Base-by-base conservation (phyloP, 2,797 vertebrate species). In the Tenualosa ilisha region DNA sequence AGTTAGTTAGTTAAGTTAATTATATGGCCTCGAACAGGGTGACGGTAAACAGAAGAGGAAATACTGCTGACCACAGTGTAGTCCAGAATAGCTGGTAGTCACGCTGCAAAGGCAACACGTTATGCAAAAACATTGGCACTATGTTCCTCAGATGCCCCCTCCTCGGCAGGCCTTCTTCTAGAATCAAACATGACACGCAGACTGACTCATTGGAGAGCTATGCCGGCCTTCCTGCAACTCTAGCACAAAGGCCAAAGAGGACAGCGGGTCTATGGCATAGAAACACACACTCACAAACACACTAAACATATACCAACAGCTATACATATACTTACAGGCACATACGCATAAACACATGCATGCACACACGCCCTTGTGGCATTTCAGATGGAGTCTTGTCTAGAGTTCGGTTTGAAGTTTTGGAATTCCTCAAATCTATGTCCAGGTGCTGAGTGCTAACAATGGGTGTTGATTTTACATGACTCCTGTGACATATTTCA, bases 381-480 rank as follows among this genome's bases (percentile, higher is more conserved):
- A 75, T 75, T 75, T 75, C 68, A 75, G 13, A 40, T 43, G 68
- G 68, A 75, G 68, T 40, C 68, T 40, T 75, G 31, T 15, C 37
- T 40, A 31, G 12, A 72, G 26, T 37, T 37, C 26, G 31, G 65
- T 72, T 26, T 72, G 65, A 72, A 43, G 68, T 40, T 75, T 75
- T 75, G 68, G 31, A 43, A 75, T 75, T 75, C 31, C 68, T 40
- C 31, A 12, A 15, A 17, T 75, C 68, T 15, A 20, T 40, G 13
- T 43, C 68, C 31, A 75, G 68, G 68, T 75, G 68, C 40, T 75
- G 68, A 75, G 68, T 20, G 68, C 12, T 75, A 15, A 26, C 37
- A 40, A 75, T 75, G 68, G 68, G 68, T 75, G 68, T 26, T 75
- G 68, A 75, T 75, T 75, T 75, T 75, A 75, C 37, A 40, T 17